Base-by-base conservation (phyloP, 2,797 vertebrate genomes). In the Phrynocephalus forsythii region DNA sequence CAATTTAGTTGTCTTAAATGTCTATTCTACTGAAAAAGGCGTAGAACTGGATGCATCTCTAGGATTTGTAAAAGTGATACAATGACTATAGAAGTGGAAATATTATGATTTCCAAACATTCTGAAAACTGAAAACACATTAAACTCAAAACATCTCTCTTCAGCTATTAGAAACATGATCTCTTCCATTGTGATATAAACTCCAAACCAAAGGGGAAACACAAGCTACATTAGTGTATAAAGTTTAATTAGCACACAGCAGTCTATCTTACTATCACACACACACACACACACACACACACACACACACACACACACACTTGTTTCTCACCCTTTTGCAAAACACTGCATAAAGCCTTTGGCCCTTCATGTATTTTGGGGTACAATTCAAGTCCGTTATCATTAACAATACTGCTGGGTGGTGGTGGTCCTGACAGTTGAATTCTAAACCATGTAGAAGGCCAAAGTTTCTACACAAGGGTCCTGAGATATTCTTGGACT, bases 1-100 rank as follows among this genome's bases (percentile, higher is more conserved):
- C 86, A 94, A 96, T 96, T 96, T 95, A 79, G 88, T 95, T 95
- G 92, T 94, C 95, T 85, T 94, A 93, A 96, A 93, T 91, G 93
- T 93, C 93, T 93, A 81, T 87, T 94, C 81, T 94, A 87, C 84
- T 90, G 87, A 91, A 93, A 94, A 90, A 85, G 87, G 1, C 63
- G 72, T 88, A 83, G 82, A 91, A 88, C 88, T 88, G 82, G 80
- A 72, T 83, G n/a, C 2, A 6, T 91, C 84, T 66, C 91, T 92
- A 93, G 72, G 82, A 94, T 91, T 96, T 95, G 93, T 81, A 93
- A 92, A 94, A 94, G 91, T 93, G 86, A 92, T 56, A 77, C n/a
- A 86, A 72, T 93, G 92, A 94, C 86, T 95, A 92, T 90, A 95
- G 94, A 95, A 93, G 91, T 90, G 92, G 91, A 95, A 95, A 94